Conservation (phyloP, 2,113 vertebrate genomes). For the Cercopithecus mona region DNA sequence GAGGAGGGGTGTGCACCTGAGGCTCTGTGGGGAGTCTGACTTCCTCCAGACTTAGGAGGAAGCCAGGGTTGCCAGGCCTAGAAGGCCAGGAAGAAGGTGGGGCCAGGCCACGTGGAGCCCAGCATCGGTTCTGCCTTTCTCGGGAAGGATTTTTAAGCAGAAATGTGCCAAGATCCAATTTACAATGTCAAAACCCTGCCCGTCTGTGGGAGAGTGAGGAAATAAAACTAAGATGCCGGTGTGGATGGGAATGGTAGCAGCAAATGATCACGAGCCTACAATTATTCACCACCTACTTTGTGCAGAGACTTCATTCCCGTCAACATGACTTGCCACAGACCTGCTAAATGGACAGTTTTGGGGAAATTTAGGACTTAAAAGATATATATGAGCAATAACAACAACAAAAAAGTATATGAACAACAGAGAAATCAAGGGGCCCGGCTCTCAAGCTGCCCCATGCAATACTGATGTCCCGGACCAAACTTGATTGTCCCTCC, state of each 20-base stretch:
- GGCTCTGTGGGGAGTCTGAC: neutral
- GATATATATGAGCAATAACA: neutral
- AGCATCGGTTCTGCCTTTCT: rapidly evolving
- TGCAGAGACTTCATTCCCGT: neutral
- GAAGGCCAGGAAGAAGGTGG: neutral
- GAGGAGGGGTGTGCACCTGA: too few species aligned
- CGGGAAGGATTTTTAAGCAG: neutral
- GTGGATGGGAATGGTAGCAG: neutral
- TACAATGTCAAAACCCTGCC: neutral
- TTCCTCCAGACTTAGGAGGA: neutral
- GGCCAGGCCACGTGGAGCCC: neutral
- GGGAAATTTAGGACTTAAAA: neutral
- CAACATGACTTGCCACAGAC: neutral
- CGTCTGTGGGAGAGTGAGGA: neutral
- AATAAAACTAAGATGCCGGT: too few species aligned
- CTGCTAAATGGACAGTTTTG: neutral
- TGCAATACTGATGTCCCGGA: rapidly evolving
- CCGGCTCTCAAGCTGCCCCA: neutral
- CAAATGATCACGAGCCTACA: neutral
- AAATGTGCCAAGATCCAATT: neutral
- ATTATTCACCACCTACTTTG: neutral
- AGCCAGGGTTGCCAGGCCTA: neutral
- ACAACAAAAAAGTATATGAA: neutral
- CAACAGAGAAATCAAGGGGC: neutral
- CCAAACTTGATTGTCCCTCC: neutral